Evolutionary conservation across 2,113 vertebrate species (phyloP).

Genomic region (Gnathonemus longibarbis): DNA sequence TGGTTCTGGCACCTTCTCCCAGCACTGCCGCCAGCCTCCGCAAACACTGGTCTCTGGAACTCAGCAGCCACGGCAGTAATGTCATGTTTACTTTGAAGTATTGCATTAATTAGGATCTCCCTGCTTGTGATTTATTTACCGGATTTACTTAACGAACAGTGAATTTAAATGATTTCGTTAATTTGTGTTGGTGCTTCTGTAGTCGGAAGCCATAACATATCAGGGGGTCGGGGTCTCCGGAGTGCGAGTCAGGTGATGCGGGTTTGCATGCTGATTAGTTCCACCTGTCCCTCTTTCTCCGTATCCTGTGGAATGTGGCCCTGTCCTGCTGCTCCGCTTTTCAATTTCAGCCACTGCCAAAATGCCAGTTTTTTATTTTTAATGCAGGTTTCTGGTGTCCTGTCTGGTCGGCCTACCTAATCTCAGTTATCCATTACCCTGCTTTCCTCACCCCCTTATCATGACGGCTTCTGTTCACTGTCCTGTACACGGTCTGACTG

Average conservation of each 20-base stretch:
- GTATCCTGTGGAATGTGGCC: background rate
- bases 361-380: background rate
- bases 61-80: background rate
- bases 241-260: background rate
- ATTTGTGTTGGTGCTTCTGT: background rate
- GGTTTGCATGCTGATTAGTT: background rate
- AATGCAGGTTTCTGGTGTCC: background rate
- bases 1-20: background rate
- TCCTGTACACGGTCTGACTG: background rate
- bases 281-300: background rate
- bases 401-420: background rate
- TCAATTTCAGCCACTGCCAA: background rate
- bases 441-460: background rate
- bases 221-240: background rate
- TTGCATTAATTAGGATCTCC: background rate
- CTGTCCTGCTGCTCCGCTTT: background rate
- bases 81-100: background rate
- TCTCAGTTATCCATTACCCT: background rate
- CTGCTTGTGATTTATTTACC: background rate
- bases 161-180: background rate
- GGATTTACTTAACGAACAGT: background rate
- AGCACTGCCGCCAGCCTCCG: background rate
- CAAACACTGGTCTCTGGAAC: background rate
- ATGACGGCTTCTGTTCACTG: background rate
- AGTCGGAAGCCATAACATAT: background rate